phyloP scores from a whole-genome alignment of 2,797 vertebrate genomes.

The Smutsia gigantea region DNA sequence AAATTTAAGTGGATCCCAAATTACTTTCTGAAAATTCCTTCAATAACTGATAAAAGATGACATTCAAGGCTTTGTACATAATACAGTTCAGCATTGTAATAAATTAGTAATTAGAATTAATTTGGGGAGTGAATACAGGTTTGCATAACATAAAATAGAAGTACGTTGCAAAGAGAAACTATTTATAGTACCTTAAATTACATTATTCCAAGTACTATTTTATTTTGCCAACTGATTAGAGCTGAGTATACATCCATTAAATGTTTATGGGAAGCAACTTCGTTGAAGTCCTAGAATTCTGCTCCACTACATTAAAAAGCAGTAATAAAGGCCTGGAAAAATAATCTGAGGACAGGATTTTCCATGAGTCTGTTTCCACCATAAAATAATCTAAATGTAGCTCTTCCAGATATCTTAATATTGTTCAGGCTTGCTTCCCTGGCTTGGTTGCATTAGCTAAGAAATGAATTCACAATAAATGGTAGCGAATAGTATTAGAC shows the following conservation, averaged over 20 bases:
- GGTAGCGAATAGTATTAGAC: background rate
- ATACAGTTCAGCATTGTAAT: background rate
- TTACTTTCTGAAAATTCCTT: slow-evolving; percentile 29
- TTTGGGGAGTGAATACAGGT: background rate
- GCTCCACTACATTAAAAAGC: background rate
- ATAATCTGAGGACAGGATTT: slow-evolving; percentile 14
- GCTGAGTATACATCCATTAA: background rate
- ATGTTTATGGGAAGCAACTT: background rate
- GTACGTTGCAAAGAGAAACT: slow-evolving; percentile 1
- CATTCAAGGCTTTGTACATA: background rate
- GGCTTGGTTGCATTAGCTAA: background rate
- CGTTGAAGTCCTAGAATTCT: background rate
- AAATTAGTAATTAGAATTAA: background rate
- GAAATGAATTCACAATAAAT: slow-evolving; percentile 16
- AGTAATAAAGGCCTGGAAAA: background rate
- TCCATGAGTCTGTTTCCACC: background rate
- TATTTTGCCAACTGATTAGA: background rate
- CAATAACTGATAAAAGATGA: background rate
- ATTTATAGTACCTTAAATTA: background rate
- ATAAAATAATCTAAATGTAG: slow-evolving; percentile 22
- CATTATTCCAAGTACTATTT: background rate
- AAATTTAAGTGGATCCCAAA: slow-evolving; percentile 37
- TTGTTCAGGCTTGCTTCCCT: background rate
- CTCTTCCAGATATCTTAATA: slow-evolving; percentile 13
- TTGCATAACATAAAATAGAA: slow-evolving; percentile 12